phyloP scores from a whole-genome alignment of 2,888 invertebrate species.

The Drosophila leonis region DNA sequence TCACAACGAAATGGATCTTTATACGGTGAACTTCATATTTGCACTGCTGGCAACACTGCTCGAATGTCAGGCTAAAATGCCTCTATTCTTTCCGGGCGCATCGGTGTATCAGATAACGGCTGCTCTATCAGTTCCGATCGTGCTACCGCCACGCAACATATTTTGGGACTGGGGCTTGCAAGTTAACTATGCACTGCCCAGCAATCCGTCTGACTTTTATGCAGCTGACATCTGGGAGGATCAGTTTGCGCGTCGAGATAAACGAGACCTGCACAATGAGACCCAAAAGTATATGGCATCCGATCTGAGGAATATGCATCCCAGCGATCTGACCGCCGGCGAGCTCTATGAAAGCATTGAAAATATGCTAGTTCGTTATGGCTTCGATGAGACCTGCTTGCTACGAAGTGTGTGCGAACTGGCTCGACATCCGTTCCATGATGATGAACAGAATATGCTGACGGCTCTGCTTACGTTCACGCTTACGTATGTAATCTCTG shows the following conservation, averaged over 20 bases:
- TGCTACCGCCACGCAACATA: constrained; percentile 67
- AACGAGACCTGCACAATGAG: constrained; percentile 51
- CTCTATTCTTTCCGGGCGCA: constrained; percentile 53
- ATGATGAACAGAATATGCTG: constrained; percentile 86
- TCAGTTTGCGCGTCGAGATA: constrained; percentile 44
- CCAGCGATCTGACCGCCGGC: constrained; percentile 73
- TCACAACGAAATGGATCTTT: constrained; percentile 56
- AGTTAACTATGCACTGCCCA: constrained; percentile 80
- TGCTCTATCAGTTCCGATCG: constrained; percentile 77
- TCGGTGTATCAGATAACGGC: constrained; percentile 72
- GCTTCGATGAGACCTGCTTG: constrained; percentile 89
- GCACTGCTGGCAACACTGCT: constrained; percentile 28
- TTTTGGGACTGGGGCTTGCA: constrained; percentile 83
- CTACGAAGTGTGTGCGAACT: constrained; percentile 89
- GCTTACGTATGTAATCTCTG: constrained; percentile 87
- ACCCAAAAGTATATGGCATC: constrained; percentile 49
- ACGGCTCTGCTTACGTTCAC: constrained; percentile 89
- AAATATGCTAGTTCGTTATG: constrained; percentile 83
- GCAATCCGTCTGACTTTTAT: constrained; percentile 69
- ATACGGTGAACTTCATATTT: constrained; percentile 31
- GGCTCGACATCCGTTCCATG: constrained; percentile 88
- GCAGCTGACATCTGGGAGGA: constrained; percentile 74
- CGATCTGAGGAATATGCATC: constrained; percentile 40
- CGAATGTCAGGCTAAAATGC: constrained; percentile 30
- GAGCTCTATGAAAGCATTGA: constrained; percentile 74